Base-by-base conservation (phyloP, 1,140 invertebrate species). In the Drosophila lini region DNA sequence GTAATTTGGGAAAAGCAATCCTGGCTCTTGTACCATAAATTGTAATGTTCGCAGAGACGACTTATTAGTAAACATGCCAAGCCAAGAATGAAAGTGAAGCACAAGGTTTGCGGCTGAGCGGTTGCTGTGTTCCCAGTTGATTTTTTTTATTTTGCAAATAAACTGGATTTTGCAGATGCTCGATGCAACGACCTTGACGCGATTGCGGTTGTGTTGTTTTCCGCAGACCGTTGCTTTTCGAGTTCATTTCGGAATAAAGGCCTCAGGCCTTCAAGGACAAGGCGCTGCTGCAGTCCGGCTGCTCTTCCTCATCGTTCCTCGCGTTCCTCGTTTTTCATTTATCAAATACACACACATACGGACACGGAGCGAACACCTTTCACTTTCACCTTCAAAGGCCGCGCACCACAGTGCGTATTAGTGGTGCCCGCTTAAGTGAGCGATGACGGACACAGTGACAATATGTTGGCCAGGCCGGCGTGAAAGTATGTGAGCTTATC, bases 91-190 rank as follows among this genome's bases (percentile, higher is more conserved):
- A 68, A 69, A 57, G 34, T 56, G 19, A 68, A 53, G 47, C 9
- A 38, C 61, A 65, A 36, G 64, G 32, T 31, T 56, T 25, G 63
- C n/a, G 19, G 9, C 2, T 60, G 10, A n/a, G 11, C 6, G 22
- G 19, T 28, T 11, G 9, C 16, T 13, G 3, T 5, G 16, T 22
- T 52, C 50, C 32, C 38, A 15, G 25, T 32, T 73, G 4, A 28
- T 28, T 28, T 28, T 28, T 28, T 28, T 28, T 28, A 5, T 55
- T 55, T 58, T 59, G 28, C 28, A 31, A 25, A 77, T 63, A 83
- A 83, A 84, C 77, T 77, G 81, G 80, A 84, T 80, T 82, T 73
- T 50, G 76, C 60, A 84, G 80, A 84, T 76, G 81, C 41, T 61
- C 19, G 22, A 74, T 64, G 32, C 63, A 61, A 75, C 52, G 77